Conservation (phyloP, 1,140 invertebrate genomes). For the Bombus impatiens region DNA sequence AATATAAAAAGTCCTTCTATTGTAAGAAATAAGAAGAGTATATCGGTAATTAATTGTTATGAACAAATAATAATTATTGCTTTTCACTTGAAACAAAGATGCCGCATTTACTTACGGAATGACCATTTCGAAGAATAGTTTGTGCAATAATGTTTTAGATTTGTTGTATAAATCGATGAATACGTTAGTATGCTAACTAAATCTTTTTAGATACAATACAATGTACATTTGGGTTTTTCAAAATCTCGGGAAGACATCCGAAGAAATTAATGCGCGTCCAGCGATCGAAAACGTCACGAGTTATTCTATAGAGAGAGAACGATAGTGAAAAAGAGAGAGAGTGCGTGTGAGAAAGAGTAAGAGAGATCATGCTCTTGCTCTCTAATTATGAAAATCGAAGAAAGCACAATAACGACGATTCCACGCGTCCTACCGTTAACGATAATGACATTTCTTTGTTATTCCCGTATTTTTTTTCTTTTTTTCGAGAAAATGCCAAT, state of each 20-base stretch:
- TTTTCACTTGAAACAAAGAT: too few relatives aligned
- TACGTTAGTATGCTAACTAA: too few relatives aligned
- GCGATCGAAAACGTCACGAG: slow-evolving; percentile 3
- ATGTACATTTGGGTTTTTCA: not conserved
- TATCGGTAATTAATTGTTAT: too few relatives aligned
- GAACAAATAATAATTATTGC: too few relatives aligned
- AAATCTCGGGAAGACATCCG: slow-evolving; percentile 18
- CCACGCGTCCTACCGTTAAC: slow-evolving; percentile 49
- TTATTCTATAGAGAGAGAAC: not conserved
- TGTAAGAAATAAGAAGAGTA: too few relatives aligned
- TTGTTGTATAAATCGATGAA: not conserved
- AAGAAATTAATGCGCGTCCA: not conserved
- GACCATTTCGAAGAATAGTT: not conserved
- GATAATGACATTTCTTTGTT: slow-evolving; percentile 53
- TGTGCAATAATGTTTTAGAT: not conserved
- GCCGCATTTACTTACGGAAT: too few relatives aligned
- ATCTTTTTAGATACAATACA: not conserved
- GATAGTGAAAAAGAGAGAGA: not conserved
- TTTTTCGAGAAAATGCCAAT: slow-evolving; percentile 21
- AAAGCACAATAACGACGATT: slow-evolving; percentile 61
- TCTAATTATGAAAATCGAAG: slow-evolving; percentile 28
- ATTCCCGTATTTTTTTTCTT: slow-evolving; percentile 38
- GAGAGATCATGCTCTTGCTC: not conserved
- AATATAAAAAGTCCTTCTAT: too few relatives aligned
- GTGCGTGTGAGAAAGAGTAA: slow-evolving; percentile 7